These are phyloP conservation scores for Lagria hirta DNA, from an alignment of 2,888 invertebrate genomes.

Conservation along the genomic window DNA sequence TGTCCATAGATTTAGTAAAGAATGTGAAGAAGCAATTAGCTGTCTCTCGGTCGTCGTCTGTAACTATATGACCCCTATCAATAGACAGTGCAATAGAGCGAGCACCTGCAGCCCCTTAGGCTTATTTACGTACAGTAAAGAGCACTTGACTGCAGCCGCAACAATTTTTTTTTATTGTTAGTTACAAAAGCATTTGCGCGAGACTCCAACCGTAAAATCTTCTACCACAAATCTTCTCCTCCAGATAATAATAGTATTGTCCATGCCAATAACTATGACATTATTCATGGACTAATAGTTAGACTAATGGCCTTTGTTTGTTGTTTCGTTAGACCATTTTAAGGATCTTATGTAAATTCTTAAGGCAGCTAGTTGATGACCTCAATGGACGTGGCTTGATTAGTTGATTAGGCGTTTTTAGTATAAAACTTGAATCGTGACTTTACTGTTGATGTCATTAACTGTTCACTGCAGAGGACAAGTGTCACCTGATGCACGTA, in stretches of 20 bases:
- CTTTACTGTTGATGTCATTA: slow-evolving; percentile 12
- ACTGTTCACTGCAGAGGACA: too few species aligned
- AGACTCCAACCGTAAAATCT: slow-evolving; percentile 18
- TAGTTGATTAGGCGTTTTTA: slow-evolving; percentile 6
- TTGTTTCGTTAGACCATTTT: too few species aligned
- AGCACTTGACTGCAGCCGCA: slow-evolving; percentile 10
- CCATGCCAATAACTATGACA: slow-evolving; percentile 20
- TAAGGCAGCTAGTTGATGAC: slow-evolving; percentile 2
- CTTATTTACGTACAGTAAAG: slow-evolving; percentile 17
- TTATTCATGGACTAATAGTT: slow-evolving; percentile 23
- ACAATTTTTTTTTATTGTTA: slow-evolving; percentile 11
- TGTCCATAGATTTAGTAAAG: slow-evolving; percentile 14
- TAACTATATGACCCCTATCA: slow-evolving; percentile 22
- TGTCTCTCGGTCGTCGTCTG: slow-evolving; percentile 11
- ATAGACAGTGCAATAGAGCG: slow-evolving; percentile 10
- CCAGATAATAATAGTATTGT: slow-evolving; percentile 19
- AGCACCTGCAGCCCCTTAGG: slow-evolving; percentile 20
- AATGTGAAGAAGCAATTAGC: slow-evolving; percentile 17
- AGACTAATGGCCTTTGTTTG: slow-evolving; percentile 16
- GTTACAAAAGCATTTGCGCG: slow-evolving; percentile 11
- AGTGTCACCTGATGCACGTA: too few species aligned
- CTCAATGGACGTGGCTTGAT: slow-evolving; percentile 3
- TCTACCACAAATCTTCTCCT: slow-evolving; percentile 20
- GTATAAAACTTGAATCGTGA: slow-evolving; percentile 12
- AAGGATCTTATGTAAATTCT: too few species aligned